Base-by-base conservation (phyloP, 2,888 invertebrate species). In the Aradus depressus region DNA sequence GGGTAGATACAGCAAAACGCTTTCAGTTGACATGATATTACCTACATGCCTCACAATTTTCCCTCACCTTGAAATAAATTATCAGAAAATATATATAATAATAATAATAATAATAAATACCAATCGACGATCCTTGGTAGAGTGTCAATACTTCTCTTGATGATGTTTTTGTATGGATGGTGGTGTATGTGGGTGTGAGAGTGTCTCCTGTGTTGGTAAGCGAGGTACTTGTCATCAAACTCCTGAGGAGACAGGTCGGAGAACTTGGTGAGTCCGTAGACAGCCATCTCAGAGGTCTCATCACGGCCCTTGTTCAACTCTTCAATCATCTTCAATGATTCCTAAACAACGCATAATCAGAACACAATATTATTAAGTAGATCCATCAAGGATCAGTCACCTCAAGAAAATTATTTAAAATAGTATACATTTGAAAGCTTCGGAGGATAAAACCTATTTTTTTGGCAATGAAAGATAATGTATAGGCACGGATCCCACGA, bases 201-300 rank as follows among this genome's bases (percentile, higher is more conserved):
- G 39, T 49, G 21, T 28, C 32, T 31, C 18, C 41, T 41, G 19
- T 49, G 49, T n/a, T 49, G 23, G 41, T 49, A 49, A 16, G 19
- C 45, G 50, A 74, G 61, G 53, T 75, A 72, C 16, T 70, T 60
- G 1, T 71, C 69, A 62, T 66, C 66, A 61, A 78, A 81, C 64
- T 81, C 80, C 5, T 71, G 66, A 58, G 72, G 71, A 4, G 77
- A 77, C 66, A 81, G 68, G 60, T 81, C 80, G 3, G 80, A 75
- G 55, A 76, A 74, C 48, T 70, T 69, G 1, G 77, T 81, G 1
- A 78, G 62, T 2, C 80, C 80, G 65, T 74, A 80, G 21, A 65
- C 63, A 0, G 78, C 79, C 61, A 68, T 63, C 16, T 70, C 70
- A 6, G 44, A 18, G 28, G 70, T 67, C 8, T 71, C 70, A 56